Base-by-base conservation (phyloP, 2,113 vertebrate species). In the Puntigrus tetrazona region DNA sequence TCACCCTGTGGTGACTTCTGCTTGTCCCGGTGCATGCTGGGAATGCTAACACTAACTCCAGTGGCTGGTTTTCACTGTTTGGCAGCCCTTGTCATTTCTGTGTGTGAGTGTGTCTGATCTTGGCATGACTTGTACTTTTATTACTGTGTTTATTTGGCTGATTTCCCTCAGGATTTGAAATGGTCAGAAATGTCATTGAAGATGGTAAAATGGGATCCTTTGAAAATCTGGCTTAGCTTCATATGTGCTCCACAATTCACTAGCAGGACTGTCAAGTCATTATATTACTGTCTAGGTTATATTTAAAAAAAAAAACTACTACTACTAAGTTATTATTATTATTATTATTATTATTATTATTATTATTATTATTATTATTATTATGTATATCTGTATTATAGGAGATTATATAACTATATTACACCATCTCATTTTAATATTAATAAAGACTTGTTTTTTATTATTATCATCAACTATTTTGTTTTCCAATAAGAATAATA, bases 11-110 rank as follows among this genome's bases (percentile, higher is more conserved):
- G 78, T 78, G 25, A 61, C 36, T 67, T 14, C 38, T 85, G 29
- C 36, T 73, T 70, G 63, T 70, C 69, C 81, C 78, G 82, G 84
- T 87, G 87, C 85, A 88, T 88, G 89, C 86, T 88, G 86, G 87
- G 84, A 87, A 59, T 65, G 83, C 87, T 88, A 84, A 84, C 87
- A 84, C 86, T 86, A 72, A 43, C 83, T 78, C 69, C 34, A 78
- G 31, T 47, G 75, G 79, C 82, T 86, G 84, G 75, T 84, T 67
- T 83, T 83, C 57, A 78, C 76, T 25, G 14, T 79, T 63, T 79
- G 34, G 52, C 70, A 75, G 70, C 10, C 43, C 16, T 61, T 63
- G 11, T 52, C n/a, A 65, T 47, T 80, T 80, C 47, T 79, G 57
- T 84, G 82, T 63, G 47, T 47, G 63, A 41, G 11, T 77, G 38